Percentiles rank a stretch among this genome's conserved stretches.
phyloP scores from a whole-genome alignment of 2,113 vertebrate genomes.

The Pedionomus torquatus region DNA sequence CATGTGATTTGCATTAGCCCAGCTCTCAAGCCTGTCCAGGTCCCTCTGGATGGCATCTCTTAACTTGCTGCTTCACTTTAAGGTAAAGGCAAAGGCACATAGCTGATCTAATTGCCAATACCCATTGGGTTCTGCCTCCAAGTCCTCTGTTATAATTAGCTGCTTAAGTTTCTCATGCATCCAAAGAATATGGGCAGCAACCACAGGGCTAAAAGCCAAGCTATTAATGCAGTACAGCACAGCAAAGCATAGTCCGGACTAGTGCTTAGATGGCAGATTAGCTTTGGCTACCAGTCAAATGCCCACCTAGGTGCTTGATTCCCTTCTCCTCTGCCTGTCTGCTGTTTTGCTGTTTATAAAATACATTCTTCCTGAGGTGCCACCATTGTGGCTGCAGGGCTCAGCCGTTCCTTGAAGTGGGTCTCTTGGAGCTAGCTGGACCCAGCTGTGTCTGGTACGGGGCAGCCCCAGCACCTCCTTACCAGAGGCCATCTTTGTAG shows the following conservation, averaged over 20 bases:
- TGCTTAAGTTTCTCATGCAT: neutral
- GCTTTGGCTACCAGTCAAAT: neutral
- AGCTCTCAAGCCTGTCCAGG: no score
- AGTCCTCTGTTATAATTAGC: neutral
- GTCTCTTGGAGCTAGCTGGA: neutral
- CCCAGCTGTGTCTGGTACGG: fast-evolving
- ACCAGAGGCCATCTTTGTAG: neutral
- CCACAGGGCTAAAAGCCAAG: neutral
- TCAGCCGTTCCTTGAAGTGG: fast-evolving
- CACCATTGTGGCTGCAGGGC: no score
- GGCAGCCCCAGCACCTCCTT: neutral
- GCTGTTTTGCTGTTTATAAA: neutral
- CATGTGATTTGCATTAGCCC: no score
- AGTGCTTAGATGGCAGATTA: neutral
- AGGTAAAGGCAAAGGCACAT: neutral
- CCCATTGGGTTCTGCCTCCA: fast-evolving
- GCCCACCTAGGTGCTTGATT: neutral
- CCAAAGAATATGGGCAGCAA: neutral
- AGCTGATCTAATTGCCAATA: fast-evolving
- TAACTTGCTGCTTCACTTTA: neutral
- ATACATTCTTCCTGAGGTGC: neutral
- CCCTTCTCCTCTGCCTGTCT: neutral
- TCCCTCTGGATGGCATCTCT: no score
- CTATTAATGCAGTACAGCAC: neutral
- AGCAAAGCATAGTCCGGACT: neutral